Evolutionary conservation across 2,888 invertebrate genomes (phyloP).

Genomic region (Neria commutata): DNA sequence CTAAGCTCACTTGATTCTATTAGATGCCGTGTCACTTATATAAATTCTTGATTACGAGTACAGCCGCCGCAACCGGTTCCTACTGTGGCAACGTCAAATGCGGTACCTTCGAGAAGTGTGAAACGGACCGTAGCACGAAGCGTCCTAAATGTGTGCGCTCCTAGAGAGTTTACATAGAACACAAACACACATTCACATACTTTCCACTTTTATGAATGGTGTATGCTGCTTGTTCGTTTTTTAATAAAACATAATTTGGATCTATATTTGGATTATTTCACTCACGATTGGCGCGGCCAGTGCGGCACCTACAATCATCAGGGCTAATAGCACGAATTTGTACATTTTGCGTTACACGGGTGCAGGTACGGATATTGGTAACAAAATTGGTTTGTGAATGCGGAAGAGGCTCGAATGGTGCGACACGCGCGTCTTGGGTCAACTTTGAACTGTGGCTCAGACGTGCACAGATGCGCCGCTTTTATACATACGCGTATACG

Average conservation of each 20-base stretch:
- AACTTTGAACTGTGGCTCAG: conserved; percentile 55
- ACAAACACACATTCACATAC: too few species aligned
- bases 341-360: conserved; percentile 42
- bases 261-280: conserved; percentile 39
- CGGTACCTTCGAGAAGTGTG: conserved; percentile 71
- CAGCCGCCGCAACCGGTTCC: conserved; percentile 62
- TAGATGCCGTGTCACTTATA: too few species aligned
- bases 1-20: too few species aligned
- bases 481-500: too few species aligned
- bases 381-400: conserved; percentile 5
- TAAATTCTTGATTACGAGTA: conserved; percentile 16
- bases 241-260: conserved; percentile 2
- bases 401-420: conserved; percentile 20
- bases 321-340: conserved; percentile 53
- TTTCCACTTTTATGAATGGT: too few species aligned
- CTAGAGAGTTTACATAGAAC: conserved; percentile 52
- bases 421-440: conserved; percentile 52
- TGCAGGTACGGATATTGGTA: conserved; percentile 16
- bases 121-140: conserved; percentile 69
- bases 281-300: conserved; percentile 57
- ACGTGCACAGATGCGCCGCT: conserved; percentile 42
- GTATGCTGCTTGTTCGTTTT: conserved; percentile 5
- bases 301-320: too few species aligned
- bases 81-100: conserved; percentile 77
- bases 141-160: conserved; percentile 71